A percentile compares a stretch with the other conserved stretches of the same genome.
phyloP scores from a whole-genome alignment of 2,888 invertebrate species.

The Ommatoiulus sabulosus region DNA sequence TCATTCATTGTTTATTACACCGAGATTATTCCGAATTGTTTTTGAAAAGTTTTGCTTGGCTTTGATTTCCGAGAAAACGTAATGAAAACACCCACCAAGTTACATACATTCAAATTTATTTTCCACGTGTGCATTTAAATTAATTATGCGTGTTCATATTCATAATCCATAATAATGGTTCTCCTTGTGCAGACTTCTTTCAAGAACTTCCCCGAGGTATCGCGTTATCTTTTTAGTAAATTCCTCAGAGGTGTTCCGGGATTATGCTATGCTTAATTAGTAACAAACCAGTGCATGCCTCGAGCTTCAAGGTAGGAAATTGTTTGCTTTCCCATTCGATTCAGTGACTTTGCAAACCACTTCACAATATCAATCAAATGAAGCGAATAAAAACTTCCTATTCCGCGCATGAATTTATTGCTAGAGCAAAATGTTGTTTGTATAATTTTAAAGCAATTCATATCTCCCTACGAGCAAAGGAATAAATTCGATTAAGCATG shows the following conservation, averaged over 20 bases:
- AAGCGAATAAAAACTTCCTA: neutral
- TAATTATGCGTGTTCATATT: neutral
- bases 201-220: neutral
- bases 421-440: neutral
- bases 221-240: neutral
- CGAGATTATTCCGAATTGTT: no score
- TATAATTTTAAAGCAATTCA: neutral
- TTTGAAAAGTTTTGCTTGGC: no score
- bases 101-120: no score
- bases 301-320: neutral
- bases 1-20: no score
- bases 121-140: no score
- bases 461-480: neutral
- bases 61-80: no score
- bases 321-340: neutral
- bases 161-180: neutral
- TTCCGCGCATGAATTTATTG: neutral
- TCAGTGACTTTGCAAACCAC: slow-evolving; percentile 12
- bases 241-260: neutral
- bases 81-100: no score
- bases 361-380: neutral
- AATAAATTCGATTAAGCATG: neutral
- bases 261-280: neutral
- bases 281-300: neutral
- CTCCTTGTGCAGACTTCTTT: no score